These are phyloP conservation scores for Drosophila biarmipes DNA, from an alignment of 1,140 invertebrate species.

Conservation along the genomic window DNA sequence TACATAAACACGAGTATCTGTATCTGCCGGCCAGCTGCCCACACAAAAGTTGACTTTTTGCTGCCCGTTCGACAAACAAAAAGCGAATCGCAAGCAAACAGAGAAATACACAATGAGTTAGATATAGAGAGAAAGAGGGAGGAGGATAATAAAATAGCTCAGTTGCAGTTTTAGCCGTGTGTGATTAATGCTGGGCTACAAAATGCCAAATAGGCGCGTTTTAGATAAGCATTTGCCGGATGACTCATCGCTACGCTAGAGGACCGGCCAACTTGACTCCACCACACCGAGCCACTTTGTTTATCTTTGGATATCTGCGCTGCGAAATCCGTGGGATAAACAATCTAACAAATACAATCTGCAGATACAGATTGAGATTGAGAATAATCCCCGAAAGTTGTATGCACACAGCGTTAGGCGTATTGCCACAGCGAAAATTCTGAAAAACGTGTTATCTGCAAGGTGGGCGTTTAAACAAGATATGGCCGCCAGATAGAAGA, in stretches of 20 bases:
- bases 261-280: constrained; percentile 1
- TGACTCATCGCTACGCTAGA: constrained; percentile 16
- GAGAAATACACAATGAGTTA: constrained; percentile 1
- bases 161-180: constrained; percentile 38
- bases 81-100: constrained; percentile 36
- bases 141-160: constrained; percentile 18
- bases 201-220: constrained; percentile 23
- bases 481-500: constrained; percentile 30
- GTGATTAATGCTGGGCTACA: constrained; percentile 42
- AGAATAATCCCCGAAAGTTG: constrained; percentile 23
- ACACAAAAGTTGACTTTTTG: constrained; percentile 29
- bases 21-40: constrained; percentile 42
- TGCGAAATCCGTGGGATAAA: constrained; percentile 18
- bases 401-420: constrained; percentile 17
- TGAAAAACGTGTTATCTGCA: constrained; percentile 42
- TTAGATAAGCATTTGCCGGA: constrained; percentile 28
- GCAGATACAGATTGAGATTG: constrained; percentile 33
- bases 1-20: constrained; percentile 8
- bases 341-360: constrained; percentile 31
- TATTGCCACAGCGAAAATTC: constrained; percentile 42
- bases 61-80: constrained; percentile 26
- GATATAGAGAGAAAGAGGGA: background rate
- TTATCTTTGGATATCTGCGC: constrained; percentile 16
- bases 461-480: constrained; percentile 35
- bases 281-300: constrained; percentile 3